These are phyloP conservation scores for Caenorhabditis sp. DNA, from an alignment of 2,888 invertebrate genomes.

Conservation along the genomic window DNA sequence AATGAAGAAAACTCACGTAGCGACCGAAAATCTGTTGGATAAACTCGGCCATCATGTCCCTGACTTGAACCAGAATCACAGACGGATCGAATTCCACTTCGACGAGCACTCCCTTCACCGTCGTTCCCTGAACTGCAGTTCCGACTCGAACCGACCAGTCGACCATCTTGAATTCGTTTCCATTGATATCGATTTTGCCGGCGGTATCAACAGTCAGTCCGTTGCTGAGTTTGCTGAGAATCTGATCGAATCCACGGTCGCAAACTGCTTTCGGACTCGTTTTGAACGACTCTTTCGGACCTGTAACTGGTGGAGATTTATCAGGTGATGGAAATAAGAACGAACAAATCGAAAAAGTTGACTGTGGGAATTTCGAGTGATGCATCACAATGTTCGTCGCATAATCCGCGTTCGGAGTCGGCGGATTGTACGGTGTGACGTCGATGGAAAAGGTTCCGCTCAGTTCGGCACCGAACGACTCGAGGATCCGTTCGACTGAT, in stretches of 20 bases:
- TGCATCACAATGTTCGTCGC: conserved; percentile 68
- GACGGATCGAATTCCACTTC: conserved; percentile 76
- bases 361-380: conserved; percentile 78
- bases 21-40: conserved; percentile 68
- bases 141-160: conserved; percentile 78
- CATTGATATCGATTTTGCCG: conserved; percentile 70
- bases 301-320: conserved; percentile 31
- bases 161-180: conserved; percentile 72
- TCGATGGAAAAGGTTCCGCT: conserved; percentile 38
- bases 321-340: not conserved
- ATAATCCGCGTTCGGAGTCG: conserved; percentile 14
- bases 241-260: conserved; percentile 78
- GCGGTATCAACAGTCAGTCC: conserved; percentile 63
- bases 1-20: conserved; percentile 50
- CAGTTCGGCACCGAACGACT: conserved; percentile 50
- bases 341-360: conserved; percentile 74
- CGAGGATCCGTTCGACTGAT: conserved; percentile 62
- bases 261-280: conserved; percentile 69
- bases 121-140: conserved; percentile 71
- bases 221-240: conserved; percentile 73
- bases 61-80: conserved; percentile 66
- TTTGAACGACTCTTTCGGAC: conserved; percentile 63
- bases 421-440: conserved; percentile 45
- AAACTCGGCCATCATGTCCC: conserved; percentile 70
- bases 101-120: conserved; percentile 74